phyloP scores from a whole-genome alignment of 2,797 vertebrate species.

The Chromis chromis region DNA sequence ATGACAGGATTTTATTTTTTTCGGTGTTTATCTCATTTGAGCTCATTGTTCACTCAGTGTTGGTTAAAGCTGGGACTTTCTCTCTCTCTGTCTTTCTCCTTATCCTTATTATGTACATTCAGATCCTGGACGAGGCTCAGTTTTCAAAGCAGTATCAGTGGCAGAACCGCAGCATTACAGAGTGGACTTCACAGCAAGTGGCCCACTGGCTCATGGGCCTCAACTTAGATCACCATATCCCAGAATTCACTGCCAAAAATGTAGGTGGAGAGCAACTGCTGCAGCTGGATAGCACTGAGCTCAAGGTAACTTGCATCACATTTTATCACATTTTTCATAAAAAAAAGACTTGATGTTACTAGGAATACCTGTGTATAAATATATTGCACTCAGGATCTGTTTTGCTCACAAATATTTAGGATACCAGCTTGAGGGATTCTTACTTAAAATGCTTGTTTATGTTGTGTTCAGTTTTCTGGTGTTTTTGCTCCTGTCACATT shows the following conservation, averaged over 20 bases:
- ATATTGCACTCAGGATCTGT: no score
- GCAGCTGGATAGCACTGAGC: conserved; percentile 89
- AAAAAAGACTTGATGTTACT: background rate
- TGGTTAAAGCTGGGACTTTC: background rate
- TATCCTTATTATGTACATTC: conserved; percentile 9
- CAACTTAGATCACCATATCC: conserved; percentile 91
- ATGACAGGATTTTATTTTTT: background rate
- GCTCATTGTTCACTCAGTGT: conserved; percentile 1
- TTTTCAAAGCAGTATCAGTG: conserved; percentile 88
- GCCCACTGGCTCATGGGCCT: conserved; percentile 92
- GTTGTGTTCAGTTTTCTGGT: no score
- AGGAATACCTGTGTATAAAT: background rate
- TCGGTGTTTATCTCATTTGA: background rate
- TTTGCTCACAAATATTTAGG: no score
- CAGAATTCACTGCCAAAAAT: conserved; percentile 94
- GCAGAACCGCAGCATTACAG: conserved; percentile 87
- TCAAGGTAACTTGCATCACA: conserved; percentile 87
- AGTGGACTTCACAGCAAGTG: conserved; percentile 95
- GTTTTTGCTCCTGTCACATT: no score
- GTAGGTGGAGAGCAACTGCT: conserved; percentile 93
- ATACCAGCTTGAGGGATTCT: no score
- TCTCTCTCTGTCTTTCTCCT: background rate
- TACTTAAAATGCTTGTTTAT: no score
- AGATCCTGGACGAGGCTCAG: conserved; percentile 93
- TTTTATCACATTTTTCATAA: background rate